Percentiles rank a stretch among this genome's conserved stretches.
These are phyloP conservation scores for Chalcis sispes DNA, from an alignment of 2,888 invertebrate species.

Conservation along the genomic window DNA sequence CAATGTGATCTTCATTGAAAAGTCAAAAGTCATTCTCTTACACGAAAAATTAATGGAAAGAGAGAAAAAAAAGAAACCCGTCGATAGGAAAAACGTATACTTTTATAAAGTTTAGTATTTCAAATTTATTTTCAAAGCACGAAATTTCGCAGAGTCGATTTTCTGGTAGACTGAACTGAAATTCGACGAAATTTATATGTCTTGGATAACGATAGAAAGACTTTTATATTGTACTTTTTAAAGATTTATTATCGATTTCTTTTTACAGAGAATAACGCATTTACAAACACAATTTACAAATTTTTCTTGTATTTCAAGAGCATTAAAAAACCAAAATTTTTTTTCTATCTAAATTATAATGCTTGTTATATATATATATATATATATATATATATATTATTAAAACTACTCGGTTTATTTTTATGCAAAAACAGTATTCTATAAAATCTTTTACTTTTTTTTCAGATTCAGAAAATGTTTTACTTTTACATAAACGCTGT, in stretches of 20 bases:
- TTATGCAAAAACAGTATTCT: too few relatives aligned
- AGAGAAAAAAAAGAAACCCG: background rate
- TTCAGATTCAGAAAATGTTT: too few relatives aligned
- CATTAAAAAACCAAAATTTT: too few relatives aligned
- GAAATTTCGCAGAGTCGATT: background rate
- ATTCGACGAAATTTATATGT: slow-evolving; percentile 3
- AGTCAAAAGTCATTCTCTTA: background rate
- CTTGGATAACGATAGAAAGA: background rate
- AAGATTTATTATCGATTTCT: too few relatives aligned
- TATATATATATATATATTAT: too few relatives aligned
- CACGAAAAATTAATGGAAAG: background rate
- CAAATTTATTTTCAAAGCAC: background rate
- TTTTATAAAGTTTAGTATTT: background rate
- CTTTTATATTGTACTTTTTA: background rate
- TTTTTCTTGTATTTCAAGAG: too few relatives aligned
- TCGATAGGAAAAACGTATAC: background rate
- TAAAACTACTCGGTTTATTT: too few relatives aligned
- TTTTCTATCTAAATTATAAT: too few relatives aligned
- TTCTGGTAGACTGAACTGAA: background rate
- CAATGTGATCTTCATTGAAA: background rate
- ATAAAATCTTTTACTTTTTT: too few relatives aligned
- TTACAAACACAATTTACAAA: too few relatives aligned
- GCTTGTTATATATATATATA: too few relatives aligned
- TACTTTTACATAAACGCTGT: too few relatives aligned
- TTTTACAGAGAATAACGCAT: background rate